Evolutionary conservation across 2,888 invertebrate species (phyloP).

Genomic region (Dicycla oo): DNA sequence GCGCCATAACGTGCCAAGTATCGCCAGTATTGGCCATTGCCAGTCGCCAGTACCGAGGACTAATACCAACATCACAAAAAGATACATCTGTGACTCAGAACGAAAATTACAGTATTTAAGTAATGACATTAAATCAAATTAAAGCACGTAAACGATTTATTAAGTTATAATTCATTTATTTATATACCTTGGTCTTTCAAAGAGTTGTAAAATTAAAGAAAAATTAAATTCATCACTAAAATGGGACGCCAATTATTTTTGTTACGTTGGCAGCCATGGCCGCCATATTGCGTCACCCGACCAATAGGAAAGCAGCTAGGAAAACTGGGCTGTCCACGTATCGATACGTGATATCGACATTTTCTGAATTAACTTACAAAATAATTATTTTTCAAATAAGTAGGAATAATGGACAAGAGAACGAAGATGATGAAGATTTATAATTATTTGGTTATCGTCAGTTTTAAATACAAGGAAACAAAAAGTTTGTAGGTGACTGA

Average conservation of each 20-base stretch:
- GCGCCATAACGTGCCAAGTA: slow-evolving; percentile 50
- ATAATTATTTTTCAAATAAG: no score
- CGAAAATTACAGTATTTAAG: slow-evolving; percentile 27
- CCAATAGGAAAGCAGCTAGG: slow-evolving; percentile 77
- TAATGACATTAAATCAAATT: slow-evolving; percentile 5
- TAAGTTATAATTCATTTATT: slow-evolving; percentile 34
- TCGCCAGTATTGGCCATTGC: slow-evolving; percentile 44
- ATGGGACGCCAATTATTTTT: slow-evolving; percentile 64
- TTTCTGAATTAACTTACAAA: not conserved
- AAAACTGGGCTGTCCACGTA: slow-evolving; percentile 61
- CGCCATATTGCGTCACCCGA: slow-evolving; percentile 67
- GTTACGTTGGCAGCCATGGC: slow-evolving; percentile 76
- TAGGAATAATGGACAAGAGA: no score
- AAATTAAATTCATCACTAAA: slow-evolving; percentile 42
- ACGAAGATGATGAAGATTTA: no score
- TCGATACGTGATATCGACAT: slow-evolving; percentile 70
- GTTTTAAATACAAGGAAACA: not conserved
- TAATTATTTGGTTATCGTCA: not conserved
- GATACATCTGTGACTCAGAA: slow-evolving; percentile 73
- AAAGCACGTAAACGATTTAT: not conserved
- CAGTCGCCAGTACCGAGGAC: slow-evolving; percentile 2
- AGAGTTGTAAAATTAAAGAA: slow-evolving; percentile 14
- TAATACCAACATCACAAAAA: slow-evolving; percentile 71
- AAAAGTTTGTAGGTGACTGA: not conserved
- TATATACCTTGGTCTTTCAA: slow-evolving; percentile 6